Conservation (phyloP, 2,113 vertebrate genomes). For the Melanocharis versteri region DNA sequence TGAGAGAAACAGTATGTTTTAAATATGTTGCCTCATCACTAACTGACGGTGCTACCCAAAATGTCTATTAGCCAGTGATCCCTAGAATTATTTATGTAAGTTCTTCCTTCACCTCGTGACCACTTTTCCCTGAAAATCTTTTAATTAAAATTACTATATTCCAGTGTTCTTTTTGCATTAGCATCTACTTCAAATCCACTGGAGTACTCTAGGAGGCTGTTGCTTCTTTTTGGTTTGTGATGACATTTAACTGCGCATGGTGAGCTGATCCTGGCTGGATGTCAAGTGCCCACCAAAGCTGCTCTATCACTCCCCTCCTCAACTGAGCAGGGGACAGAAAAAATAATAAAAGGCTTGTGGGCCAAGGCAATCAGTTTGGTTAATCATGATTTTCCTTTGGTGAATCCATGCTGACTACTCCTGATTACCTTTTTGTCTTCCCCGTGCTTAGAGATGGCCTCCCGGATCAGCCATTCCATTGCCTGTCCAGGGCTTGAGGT, state of each 20-base stretch:
- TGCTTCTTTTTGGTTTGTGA: not conserved
- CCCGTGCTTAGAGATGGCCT: not conserved
- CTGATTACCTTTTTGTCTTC: not conserved
- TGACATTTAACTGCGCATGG: not conserved
- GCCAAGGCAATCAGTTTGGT: not conserved
- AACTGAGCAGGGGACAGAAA: not conserved
- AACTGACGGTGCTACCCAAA: not conserved
- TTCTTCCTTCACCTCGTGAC: not conserved
- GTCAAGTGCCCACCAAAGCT: not conserved
- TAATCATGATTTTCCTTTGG: not conserved
- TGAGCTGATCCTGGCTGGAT: not conserved
- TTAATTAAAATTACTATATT: not conserved
- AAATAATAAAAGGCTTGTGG: not conserved
- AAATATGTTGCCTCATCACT: not conserved
- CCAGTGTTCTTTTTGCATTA: not conserved
- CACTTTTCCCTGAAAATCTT: not conserved
- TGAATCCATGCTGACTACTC: not conserved
- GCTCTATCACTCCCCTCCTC: not conserved
- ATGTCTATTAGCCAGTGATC: not conserved
- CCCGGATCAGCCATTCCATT: not conserved
- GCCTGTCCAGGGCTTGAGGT: not conserved
- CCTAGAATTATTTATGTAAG: not conserved
- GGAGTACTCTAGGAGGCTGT: not conserved
- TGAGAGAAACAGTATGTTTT: not conserved
- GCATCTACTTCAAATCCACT: not conserved